Conservation (phyloP, 2,888 invertebrate genomes). For the Heliconius hortense region DNA sequence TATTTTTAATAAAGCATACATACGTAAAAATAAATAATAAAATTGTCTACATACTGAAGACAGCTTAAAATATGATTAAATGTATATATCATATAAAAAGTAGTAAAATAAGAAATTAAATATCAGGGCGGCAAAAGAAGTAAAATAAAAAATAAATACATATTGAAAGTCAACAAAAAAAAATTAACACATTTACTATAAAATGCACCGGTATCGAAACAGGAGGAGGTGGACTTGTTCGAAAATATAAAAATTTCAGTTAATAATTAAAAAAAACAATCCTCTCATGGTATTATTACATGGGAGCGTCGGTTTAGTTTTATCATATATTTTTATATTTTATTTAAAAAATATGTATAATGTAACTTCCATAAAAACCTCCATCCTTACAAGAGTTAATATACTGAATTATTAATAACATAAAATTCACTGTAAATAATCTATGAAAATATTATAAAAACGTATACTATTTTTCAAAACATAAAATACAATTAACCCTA, state of each 20-base stretch:
- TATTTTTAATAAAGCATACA: conserved; percentile 5
- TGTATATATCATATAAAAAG: conserved; percentile 20
- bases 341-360: conserved; percentile 48
- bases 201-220: conserved; percentile 61
- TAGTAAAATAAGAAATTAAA: conserved; percentile 46
- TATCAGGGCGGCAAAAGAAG: conserved; percentile 75
- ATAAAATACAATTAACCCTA: conserved; percentile 23
- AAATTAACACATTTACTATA: conserved; percentile 42
- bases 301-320: conserved; percentile 38
- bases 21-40: not conserved
- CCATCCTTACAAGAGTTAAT: conserved; percentile 41
- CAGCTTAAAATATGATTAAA: not conserved
- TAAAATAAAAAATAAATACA: conserved; percentile 44
- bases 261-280: conserved; percentile 52
- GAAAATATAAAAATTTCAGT: conserved; percentile 53
- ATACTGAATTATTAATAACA: not conserved
- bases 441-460: not conserved
- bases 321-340: conserved; percentile 39
- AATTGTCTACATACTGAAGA: not conserved
- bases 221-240: conserved; percentile 76
- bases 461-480: not conserved
- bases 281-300: conserved; percentile 69
- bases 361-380: conserved; percentile 70
- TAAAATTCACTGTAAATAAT: not conserved
- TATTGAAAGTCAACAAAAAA: conserved; percentile 49